Conservation (phyloP, 2,797 vertebrate species). For the Thalassophryne amazonica region DNA sequence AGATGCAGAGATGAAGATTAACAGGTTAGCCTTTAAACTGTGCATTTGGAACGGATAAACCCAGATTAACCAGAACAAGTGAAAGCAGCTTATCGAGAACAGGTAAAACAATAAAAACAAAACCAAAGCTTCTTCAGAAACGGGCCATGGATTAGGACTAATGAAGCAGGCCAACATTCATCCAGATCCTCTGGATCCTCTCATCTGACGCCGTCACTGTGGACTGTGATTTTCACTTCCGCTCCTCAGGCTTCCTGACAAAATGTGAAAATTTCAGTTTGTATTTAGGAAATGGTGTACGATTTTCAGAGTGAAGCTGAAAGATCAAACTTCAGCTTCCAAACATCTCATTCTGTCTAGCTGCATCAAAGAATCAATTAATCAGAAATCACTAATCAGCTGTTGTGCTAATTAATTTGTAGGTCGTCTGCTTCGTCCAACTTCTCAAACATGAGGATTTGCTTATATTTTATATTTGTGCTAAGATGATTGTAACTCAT, state of each 20-base stretch:
- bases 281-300: slow-evolving; percentile 51
- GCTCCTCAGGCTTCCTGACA: slow-evolving; percentile 28
- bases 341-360: too few relatives aligned
- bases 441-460: too few relatives aligned
- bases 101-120: slow-evolving; percentile 40
- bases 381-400: too few relatives aligned
- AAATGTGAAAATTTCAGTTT: slow-evolving; percentile 44
- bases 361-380: too few relatives aligned
- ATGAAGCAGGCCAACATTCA: slow-evolving; percentile 29
- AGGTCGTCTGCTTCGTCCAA: too few relatives aligned
- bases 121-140: slow-evolving; percentile 9
- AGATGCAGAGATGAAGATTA: slow-evolving; percentile 1
- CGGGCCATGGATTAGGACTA: slow-evolving; percentile 39
- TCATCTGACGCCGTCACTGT: slow-evolving; percentile 45
- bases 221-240: slow-evolving; percentile 27
- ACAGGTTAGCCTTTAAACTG: slow-evolving; percentile 16
- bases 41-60: slow-evolving; percentile 33
- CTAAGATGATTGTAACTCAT: too few relatives aligned
- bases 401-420: too few relatives aligned
- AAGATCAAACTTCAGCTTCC: too few relatives aligned
- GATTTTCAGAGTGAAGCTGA: too few relatives aligned
- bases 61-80: slow-evolving; percentile 14
- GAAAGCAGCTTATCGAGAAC: slow-evolving; percentile 47
- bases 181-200: slow-evolving; percentile 16
- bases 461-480: too few relatives aligned